A percentile compares a stretch with the other conserved stretches of the same genome.
Evolutionary conservation across 2,888 invertebrate species (phyloP).

Genomic region (Tanypteryx hageni): DNA sequence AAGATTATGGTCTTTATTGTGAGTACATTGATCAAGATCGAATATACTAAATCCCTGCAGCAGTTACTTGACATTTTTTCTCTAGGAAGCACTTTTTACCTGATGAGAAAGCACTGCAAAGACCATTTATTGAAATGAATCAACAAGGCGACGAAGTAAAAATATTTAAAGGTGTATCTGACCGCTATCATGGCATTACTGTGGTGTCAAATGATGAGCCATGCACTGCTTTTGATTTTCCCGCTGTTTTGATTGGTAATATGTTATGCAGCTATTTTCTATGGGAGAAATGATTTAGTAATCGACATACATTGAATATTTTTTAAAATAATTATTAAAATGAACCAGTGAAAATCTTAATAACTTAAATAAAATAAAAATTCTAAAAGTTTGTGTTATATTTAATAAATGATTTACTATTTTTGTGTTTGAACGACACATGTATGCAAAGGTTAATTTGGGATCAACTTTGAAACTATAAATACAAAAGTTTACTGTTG

Average conservation of each 20-base stretch:
- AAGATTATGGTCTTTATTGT: not conserved
- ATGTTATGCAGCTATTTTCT: slow-evolving; percentile 65
- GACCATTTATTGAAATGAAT: slow-evolving; percentile 10
- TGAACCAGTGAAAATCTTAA: too few species aligned
- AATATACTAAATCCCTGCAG: not conserved
- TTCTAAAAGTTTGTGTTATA: too few species aligned
- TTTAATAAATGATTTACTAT: slow-evolving; percentile 10
- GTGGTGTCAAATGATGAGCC: slow-evolving; percentile 81
- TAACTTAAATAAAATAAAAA: too few species aligned
- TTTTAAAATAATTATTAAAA: too few species aligned
- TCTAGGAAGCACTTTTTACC: not conserved
- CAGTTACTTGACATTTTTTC: not conserved
- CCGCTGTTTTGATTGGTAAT: slow-evolving; percentile 79
- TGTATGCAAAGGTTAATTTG: slow-evolving; percentile 38
- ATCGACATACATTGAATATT: too few species aligned
- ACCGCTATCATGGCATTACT: slow-evolving; percentile 86
- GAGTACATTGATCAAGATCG: not conserved
- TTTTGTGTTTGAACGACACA: slow-evolving; percentile 65
- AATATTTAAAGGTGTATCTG: slow-evolving; percentile 72
- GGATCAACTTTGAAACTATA: not conserved
- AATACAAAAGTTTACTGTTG: not conserved
- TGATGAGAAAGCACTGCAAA: not conserved
- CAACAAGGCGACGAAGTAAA: not conserved
- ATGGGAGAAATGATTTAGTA: too few species aligned
- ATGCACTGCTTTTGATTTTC: slow-evolving; percentile 77